Evolutionary conservation across 2,888 invertebrate genomes (phyloP).

Genomic region (Synergus laeviventris): DNA sequence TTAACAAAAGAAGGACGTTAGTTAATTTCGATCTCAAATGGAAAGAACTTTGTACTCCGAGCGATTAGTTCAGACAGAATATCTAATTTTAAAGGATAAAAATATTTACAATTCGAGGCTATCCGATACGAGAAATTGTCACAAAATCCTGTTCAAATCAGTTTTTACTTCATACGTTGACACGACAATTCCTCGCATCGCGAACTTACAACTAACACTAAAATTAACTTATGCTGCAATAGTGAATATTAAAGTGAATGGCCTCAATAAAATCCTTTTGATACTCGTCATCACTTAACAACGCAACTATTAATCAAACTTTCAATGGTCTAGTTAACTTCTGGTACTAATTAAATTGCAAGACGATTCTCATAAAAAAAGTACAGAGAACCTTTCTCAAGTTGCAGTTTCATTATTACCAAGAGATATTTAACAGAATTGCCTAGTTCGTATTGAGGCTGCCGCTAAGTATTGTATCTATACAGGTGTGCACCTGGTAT

Average conservation of each 20-base stretch:
- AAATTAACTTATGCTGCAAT: background rate
- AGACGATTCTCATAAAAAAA: constrained; percentile 6
- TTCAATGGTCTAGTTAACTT: constrained; percentile 20
- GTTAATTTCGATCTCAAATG: constrained; percentile 18
- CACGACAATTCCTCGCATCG: constrained; percentile 24
- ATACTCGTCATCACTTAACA: constrained; percentile 21
- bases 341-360: constrained; percentile 34
- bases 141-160: background rate
- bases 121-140: constrained; percentile 31
- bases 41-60: constrained; percentile 35
- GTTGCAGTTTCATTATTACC: constrained; percentile 27
- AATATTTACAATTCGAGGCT: constrained; percentile 32
- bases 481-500: constrained; percentile 13
- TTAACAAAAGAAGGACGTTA: constrained; percentile 4
- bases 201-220: constrained; percentile 20
- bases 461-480: constrained; percentile 20
- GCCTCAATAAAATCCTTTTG: constrained; percentile 23
- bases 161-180: background rate
- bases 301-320: constrained; percentile 33
- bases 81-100: constrained; percentile 4
- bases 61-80: background rate
- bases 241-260: constrained; percentile 15
- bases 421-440: constrained; percentile 21
- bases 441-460: constrained; percentile 29
- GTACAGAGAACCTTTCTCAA: background rate